Percentiles rank a stretch among this genome's conserved stretches.
Conservation (phyloP, 2,797 vertebrate genomes). For the Melanogrammus aeglefinus region DNA sequence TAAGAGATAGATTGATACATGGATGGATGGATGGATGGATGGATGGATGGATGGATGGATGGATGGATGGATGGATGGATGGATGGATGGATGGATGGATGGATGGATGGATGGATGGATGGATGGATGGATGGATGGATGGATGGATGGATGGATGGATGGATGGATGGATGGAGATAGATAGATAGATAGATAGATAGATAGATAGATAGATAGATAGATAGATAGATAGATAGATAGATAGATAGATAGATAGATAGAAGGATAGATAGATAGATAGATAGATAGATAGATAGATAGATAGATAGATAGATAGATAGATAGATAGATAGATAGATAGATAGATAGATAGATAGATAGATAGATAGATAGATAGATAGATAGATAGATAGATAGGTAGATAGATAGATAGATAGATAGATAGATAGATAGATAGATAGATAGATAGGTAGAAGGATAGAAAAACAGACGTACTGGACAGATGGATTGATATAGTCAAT, state of each 20-base stretch:
- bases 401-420: too few relatives aligned
- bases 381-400: background rate
- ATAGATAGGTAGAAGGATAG: slow-evolving; percentile 8
- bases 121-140: too few relatives aligned
- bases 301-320: background rate
- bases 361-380: background rate
- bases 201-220: background rate
- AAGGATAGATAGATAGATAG: slow-evolving; percentile 31
- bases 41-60: too few relatives aligned
- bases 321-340: background rate
- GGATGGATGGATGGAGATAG: background rate
- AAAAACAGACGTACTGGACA: background rate
- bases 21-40: too few relatives aligned
- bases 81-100: too few relatives aligned
- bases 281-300: background rate
- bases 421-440: background rate
- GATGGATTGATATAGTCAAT: background rate
- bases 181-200: background rate
- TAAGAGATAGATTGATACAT: too few relatives aligned
- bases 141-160: too few relatives aligned
- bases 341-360: background rate
- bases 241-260: slow-evolving; percentile 24
- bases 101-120: too few relatives aligned
- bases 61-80: too few relatives aligned
- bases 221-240: slow-evolving; percentile 11